These are phyloP conservation scores for Chloromyia formosa DNA, from an alignment of 2,888 invertebrate species.

Conservation along the genomic window DNA sequence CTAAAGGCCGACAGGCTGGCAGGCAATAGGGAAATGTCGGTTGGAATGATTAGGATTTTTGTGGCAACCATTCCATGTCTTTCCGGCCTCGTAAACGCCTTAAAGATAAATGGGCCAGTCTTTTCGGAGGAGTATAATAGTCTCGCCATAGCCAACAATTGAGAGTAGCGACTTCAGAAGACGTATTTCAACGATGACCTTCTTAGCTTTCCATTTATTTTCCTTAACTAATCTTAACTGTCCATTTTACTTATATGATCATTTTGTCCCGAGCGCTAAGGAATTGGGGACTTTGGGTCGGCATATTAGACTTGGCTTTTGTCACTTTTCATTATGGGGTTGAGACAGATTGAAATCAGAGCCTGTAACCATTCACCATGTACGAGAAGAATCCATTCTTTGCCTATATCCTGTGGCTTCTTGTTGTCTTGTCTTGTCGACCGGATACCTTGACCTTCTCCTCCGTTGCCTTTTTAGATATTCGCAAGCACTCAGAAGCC, in stretches of 20 bases:
- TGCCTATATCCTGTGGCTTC: neutral
- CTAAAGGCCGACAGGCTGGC: neutral
- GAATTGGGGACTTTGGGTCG: neutral
- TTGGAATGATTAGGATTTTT: constrained; percentile 28
- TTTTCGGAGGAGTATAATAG: constrained; percentile 36
- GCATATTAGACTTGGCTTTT: neutral
- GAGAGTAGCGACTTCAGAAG: constrained; percentile 14
- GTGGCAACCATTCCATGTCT: constrained; percentile 18
- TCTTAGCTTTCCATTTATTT: constrained; percentile 48
- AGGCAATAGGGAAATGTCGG: constrained; percentile 25
- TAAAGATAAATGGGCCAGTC: constrained; percentile 37
- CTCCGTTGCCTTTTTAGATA: neutral
- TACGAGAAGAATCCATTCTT: neutral
- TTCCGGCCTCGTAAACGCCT: constrained; percentile 18
- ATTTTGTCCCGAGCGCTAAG: constrained; percentile 42
- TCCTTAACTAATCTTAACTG: constrained; percentile 47
- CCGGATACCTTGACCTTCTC: constrained; percentile 17
- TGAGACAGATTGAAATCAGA: constrained; percentile 10
- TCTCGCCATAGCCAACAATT: constrained; percentile 34
- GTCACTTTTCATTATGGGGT: constrained; percentile 8
- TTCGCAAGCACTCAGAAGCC: neutral
- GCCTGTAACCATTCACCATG: neutral
- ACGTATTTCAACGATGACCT: constrained; percentile 36
- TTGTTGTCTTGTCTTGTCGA: too few relatives aligned
- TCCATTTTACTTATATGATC: constrained; percentile 45